phyloP scores from a whole-genome alignment of 2,888 invertebrate species.

The Margaritifera margaritifera region DNA sequence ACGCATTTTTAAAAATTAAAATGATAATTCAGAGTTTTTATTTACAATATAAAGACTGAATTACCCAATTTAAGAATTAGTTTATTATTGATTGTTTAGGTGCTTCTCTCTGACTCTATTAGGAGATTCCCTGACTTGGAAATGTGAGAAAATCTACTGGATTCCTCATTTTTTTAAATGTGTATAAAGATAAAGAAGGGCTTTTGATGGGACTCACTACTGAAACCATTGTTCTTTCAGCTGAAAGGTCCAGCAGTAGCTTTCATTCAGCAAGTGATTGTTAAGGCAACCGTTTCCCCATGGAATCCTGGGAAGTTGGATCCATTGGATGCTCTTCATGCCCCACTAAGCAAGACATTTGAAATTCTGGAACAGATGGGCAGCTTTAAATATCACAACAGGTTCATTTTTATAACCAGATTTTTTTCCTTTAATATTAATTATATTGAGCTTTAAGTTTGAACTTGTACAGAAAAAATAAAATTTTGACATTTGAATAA shows the following conservation, averaged over 20 bases:
- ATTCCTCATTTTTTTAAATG: not conserved
- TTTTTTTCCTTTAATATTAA: conserved; percentile 1
- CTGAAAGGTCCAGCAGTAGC: conserved; percentile 74
- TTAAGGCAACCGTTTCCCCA: conserved; percentile 83
- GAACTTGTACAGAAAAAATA: not conserved
- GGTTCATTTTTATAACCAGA: conserved; percentile 74
- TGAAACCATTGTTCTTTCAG: conserved; percentile 53
- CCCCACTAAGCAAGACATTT: conserved; percentile 91
- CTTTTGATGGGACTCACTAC: not conserved
- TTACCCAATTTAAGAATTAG: too few relatives aligned
- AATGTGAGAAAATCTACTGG: not conserved
- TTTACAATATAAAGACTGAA: too few relatives aligned
- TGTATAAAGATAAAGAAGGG: too few relatives aligned
- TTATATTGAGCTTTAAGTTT: not conserved
- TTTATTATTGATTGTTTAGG: too few relatives aligned
- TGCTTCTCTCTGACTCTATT: too few relatives aligned
- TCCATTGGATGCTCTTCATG: conserved; percentile 92
- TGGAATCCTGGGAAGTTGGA: conserved; percentile 85
- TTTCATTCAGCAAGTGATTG: conserved; percentile 75
- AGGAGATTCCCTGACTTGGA: too few relatives aligned
- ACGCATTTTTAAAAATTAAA: too few relatives aligned
- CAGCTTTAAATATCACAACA: conserved; percentile 84
- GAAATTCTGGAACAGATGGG: conserved; percentile 88
- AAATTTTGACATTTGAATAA: too few relatives aligned
- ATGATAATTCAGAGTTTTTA: too few relatives aligned